A percentile compares a stretch with the other conserved stretches of the same genome.
Evolutionary conservation across 2,797 vertebrate species (phyloP).

Genomic region (Picus viridis): DNA sequence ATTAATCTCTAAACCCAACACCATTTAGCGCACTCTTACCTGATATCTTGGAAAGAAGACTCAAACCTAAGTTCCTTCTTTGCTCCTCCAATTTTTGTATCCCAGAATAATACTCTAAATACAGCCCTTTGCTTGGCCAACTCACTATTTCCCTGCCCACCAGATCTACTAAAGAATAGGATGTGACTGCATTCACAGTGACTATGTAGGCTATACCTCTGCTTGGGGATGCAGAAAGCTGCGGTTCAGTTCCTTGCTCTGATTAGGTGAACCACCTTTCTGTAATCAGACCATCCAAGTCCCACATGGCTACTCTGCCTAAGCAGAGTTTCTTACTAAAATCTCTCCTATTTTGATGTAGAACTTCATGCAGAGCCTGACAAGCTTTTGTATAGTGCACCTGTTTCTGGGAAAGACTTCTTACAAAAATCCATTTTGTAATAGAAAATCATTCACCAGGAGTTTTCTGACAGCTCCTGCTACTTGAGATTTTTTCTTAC

Average conservation of each 20-base stretch:
- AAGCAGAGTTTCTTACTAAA: background rate
- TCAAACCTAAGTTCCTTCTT: background rate
- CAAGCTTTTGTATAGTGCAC: background rate
- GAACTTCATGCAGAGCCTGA: background rate
- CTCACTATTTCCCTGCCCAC: background rate
- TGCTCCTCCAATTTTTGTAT: background rate
- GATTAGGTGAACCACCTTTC: background rate
- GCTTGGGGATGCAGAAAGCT: background rate
- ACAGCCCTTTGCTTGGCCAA: background rate
- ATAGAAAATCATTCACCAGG: background rate
- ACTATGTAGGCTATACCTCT: background rate
- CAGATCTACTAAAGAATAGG: background rate
- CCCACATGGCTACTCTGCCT: background rate
- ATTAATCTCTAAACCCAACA: background rate
- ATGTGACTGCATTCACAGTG: background rate
- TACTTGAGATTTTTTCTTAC: background rate
- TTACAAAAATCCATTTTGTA: background rate
- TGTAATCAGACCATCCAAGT: background rate
- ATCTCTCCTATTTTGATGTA: background rate
- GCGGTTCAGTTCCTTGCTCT: background rate
- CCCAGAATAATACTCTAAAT: background rate
- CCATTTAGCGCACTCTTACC: background rate
- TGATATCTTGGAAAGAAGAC: background rate
- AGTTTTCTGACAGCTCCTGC: background rate
- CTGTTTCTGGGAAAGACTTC: background rate